phyloP scores from a whole-genome alignment of 2,888 invertebrate genomes.

The Chalcis sispes region DNA sequence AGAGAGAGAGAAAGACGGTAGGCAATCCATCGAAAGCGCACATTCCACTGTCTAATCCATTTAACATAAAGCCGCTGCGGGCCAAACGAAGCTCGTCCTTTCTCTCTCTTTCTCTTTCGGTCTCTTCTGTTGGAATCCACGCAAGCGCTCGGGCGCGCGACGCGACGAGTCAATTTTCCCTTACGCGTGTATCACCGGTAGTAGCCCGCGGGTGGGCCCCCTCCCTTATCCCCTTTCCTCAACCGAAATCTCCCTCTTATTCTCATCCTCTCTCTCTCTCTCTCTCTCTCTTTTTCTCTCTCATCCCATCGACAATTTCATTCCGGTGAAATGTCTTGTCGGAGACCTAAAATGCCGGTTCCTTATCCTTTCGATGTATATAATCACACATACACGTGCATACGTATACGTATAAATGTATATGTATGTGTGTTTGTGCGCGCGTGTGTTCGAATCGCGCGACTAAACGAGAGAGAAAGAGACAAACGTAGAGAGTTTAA shows the following conservation, averaged over 20 bases:
- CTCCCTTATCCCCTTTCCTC: too few relatives aligned
- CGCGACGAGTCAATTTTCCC: slow-evolving; percentile 72
- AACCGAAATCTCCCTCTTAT: too few relatives aligned
- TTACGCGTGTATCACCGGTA: not conserved
- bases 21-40: slow-evolving; percentile 71
- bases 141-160: slow-evolving; percentile 55
- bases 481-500: too few relatives aligned
- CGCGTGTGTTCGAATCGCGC: too few relatives aligned
- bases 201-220: slow-evolving; percentile 25
- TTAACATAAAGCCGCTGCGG: slow-evolving; percentile 71
- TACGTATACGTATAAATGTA: too few relatives aligned
- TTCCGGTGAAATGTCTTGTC: slow-evolving; percentile 52
- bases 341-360: too few relatives aligned
- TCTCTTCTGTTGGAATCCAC: slow-evolving; percentile 61
- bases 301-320: slow-evolving; percentile 12
- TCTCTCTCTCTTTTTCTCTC: too few relatives aligned
- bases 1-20: too few relatives aligned
- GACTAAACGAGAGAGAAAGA: too few relatives aligned
- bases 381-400: too few relatives aligned
- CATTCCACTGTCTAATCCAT: slow-evolving; percentile 75
- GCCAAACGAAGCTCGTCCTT: slow-evolving; percentile 52
- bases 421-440: too few relatives aligned
- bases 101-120: slow-evolving; percentile 50
- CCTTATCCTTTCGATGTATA: too few relatives aligned
- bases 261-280: slow-evolving; percentile 49